Percentiles rank a stretch among this genome's conserved stretches.
These are phyloP conservation scores for Vidua chalybeata DNA, from an alignment of 2,113 vertebrate genomes.

Conservation along the genomic window DNA sequence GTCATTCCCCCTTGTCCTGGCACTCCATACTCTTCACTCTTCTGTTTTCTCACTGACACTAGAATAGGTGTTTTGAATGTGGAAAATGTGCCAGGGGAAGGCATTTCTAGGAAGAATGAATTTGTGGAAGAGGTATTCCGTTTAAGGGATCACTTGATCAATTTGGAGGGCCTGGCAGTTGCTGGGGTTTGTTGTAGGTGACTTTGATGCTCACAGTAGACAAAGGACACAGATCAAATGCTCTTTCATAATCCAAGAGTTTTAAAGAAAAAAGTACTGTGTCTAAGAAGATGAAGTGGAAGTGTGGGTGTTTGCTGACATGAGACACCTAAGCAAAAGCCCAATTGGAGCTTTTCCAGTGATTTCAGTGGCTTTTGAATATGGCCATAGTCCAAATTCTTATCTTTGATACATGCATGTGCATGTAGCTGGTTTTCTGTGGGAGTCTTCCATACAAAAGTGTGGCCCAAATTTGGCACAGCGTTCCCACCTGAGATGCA, in stretches of 20 bases:
- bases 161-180: neutral
- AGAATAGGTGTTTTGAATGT: neutral
- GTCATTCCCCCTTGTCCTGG: neutral
- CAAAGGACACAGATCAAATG: neutral
- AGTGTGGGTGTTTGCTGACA: constrained; percentile 12
- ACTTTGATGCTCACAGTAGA: neutral
- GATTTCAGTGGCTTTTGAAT: neutral
- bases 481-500: neutral
- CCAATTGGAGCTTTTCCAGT: neutral
- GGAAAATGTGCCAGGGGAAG: neutral
- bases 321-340: neutral
- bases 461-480: neutral
- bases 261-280: neutral
- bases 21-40: neutral
- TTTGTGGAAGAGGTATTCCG: neutral
- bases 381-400: neutral
- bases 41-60: neutral
- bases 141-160: neutral
- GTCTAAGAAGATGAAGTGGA: neutral
- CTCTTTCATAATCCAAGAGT: neutral
- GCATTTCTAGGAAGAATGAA: neutral
- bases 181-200: neutral
- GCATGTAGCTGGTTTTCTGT: neutral
- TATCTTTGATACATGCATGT: neutral
- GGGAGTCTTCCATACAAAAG: neutral